Conservation (phyloP, 2,113 vertebrate genomes). For the Brachypteracias leptosomus region DNA sequence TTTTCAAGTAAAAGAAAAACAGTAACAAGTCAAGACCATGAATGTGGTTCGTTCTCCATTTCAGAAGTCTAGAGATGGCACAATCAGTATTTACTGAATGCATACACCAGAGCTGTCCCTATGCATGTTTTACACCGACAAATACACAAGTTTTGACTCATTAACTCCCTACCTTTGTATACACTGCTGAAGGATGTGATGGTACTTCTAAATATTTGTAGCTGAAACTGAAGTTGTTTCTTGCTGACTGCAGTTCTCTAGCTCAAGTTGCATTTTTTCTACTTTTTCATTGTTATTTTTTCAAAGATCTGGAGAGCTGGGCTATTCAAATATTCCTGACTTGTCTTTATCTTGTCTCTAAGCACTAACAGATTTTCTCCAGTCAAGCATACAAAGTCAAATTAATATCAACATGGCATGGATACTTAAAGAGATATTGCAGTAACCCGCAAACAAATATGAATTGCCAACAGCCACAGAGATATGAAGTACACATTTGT, state of each 20-base stretch:
- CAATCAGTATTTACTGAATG: background rate
- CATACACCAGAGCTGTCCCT: background rate
- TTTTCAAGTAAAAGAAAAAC: background rate
- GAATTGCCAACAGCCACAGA: background rate
- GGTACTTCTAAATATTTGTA: background rate
- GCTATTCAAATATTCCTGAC: background rate
- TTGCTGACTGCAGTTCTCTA: background rate
- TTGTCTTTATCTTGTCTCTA: background rate
- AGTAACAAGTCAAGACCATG: background rate
- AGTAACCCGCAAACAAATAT: background rate
- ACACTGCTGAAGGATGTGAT: background rate
- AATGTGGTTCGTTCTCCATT: background rate
- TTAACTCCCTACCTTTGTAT: background rate
- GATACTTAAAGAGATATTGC: background rate
- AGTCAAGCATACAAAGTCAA: background rate
- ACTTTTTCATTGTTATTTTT: background rate
- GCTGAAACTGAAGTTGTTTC: background rate
- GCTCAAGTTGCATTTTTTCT: background rate
- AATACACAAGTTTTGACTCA: background rate
- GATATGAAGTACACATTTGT: background rate
- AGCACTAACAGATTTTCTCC: background rate
- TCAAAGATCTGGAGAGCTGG: background rate
- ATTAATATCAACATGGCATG: background rate
- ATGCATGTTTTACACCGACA: background rate
- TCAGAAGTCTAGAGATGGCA: background rate